phyloP scores from a whole-genome alignment of 1,140 invertebrate species.

The Babylonia areolata region DNA sequence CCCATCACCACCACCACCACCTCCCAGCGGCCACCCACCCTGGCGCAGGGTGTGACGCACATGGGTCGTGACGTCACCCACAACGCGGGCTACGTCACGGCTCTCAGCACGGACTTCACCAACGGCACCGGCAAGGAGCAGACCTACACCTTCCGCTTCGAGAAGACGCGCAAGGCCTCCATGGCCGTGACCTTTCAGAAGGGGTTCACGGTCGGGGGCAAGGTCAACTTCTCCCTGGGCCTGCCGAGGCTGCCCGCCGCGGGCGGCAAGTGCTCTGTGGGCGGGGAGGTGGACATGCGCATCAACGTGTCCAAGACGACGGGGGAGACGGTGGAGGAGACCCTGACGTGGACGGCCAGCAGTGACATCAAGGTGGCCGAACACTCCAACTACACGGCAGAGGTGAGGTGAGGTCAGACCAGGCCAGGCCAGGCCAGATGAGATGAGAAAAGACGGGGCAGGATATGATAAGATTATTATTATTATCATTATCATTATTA shows the following conservation, averaged over 20 bases:
- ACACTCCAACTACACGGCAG: constrained; percentile 40
- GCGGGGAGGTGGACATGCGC: constrained; percentile 37
- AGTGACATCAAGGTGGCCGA: constrained; percentile 47
- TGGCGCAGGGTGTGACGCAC: constrained; percentile 1
- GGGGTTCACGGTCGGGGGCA: constrained; percentile 49
- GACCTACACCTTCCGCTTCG: constrained; percentile 51
- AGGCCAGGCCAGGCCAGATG: too few relatives aligned
- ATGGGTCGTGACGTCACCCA: background rate
- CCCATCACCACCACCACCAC: background rate
- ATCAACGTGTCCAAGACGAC: constrained; percentile 41
- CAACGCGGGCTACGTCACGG: background rate
- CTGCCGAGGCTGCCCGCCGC: constrained; percentile 24
- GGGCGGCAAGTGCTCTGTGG: background rate
- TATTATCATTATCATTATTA: too few relatives aligned
- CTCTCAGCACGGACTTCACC: constrained; percentile 43
- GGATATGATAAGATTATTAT: too few relatives aligned
- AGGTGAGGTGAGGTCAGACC: too few relatives aligned
- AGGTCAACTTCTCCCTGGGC: constrained; percentile 43
- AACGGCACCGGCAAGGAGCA: constrained; percentile 46
- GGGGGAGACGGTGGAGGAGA: constrained; percentile 49
- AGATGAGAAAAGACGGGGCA: too few relatives aligned
- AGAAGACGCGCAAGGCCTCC: constrained; percentile 43
- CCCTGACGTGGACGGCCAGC: constrained; percentile 45
- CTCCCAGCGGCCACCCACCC: background rate
- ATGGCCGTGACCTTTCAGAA: constrained; percentile 46